Evolutionary conservation across 2,888 invertebrate species (phyloP), one percentile per base, ranked within the genome.

Genomic region (Ramazzottius varieornatus): DNA sequence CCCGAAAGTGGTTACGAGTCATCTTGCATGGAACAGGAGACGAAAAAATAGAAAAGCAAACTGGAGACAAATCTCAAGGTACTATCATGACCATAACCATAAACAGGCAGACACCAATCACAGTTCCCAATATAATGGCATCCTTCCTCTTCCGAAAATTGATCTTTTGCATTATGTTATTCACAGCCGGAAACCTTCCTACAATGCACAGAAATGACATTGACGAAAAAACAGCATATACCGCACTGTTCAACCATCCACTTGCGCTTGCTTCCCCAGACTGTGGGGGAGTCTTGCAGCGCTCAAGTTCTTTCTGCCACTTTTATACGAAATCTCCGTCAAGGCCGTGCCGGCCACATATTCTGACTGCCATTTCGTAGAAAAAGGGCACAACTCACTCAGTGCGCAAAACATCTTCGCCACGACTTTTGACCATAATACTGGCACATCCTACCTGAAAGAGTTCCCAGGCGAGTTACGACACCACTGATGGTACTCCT

Each of bases 91-190:
- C 72, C 2, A 90, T 78, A 72, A 92, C 77, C n/a, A 93, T 78
- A 76, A 94, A 85, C 63, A 90, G 85, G 78, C 93, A 94, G 66
- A 86, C 79, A 1, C 86, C 87, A 67, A 94, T 85, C 32, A 96
- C 86, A 16, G 84, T 77, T 0, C 89, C 94, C 33, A 98, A 73
- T 70, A 98, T 89, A 64, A 98, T 82, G 0, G 93, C 88, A 78
- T 98, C 96, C 65, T 93, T 83, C 65, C 89, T 82, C 75, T 94
- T 96, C 71, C 90, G 85, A 32, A 94, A 81, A 76, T 92, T 91
- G 72, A 98, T 91, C 75, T 90, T 83, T 77, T 89, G 90, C 68
- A 96, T 83, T 66, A 96, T 79, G 75, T 88, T 88, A 76, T 85
- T 86, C 64, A 88, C 80, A 71, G 86, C 80, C 13, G 90, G 90